These are phyloP conservation scores for Palythoa grandiflora DNA, from an alignment of 92 coral and sea anemone species.

Conservation along the genomic window DNA sequence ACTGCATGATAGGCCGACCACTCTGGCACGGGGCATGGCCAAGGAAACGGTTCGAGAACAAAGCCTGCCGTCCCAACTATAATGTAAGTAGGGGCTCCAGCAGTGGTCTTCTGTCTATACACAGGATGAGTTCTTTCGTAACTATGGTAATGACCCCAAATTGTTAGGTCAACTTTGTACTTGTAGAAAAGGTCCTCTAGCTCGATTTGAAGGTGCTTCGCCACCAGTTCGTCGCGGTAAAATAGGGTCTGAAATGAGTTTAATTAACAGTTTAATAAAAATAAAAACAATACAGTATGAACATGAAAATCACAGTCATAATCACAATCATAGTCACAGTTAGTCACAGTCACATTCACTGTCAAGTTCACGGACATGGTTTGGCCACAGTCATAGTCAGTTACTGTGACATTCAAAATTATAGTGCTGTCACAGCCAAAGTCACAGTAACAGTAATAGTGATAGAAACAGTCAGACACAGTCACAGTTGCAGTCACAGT, in stretches of 20 bases:
- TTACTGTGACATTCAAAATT: too few relatives aligned
- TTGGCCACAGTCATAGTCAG: too few relatives aligned
- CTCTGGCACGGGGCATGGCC: slow-evolving; percentile 48
- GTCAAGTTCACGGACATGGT: too few relatives aligned
- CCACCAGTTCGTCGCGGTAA: slow-evolving; percentile 61
- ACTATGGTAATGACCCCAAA: slow-evolving; percentile 89
- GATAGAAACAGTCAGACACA: too few relatives aligned
- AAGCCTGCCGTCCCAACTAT: slow-evolving; percentile 86
- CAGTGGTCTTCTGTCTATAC: slow-evolving; percentile 59
- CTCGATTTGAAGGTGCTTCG: slow-evolving; percentile 65
- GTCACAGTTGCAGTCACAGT: too few relatives aligned
- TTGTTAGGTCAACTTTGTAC: slow-evolving; percentile 76
- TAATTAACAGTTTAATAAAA: not conserved
- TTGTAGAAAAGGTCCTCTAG: slow-evolving; percentile 72
- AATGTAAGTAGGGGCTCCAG: slow-evolving; percentile 73
- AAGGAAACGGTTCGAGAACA: slow-evolving; percentile 60
- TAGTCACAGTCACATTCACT: too few relatives aligned
- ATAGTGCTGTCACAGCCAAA: too few relatives aligned
- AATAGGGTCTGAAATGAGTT: slow-evolving; percentile 42
- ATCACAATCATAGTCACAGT: too few relatives aligned
- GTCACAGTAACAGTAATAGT: too few relatives aligned
- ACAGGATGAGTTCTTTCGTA: slow-evolving; percentile 83
- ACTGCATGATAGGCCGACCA: slow-evolving; percentile 78
- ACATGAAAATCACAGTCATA: too few relatives aligned
- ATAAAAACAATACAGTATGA: not conserved